phyloP scores from a whole-genome alignment of 2,888 invertebrate genomes.

The Trisateles emortualis region DNA sequence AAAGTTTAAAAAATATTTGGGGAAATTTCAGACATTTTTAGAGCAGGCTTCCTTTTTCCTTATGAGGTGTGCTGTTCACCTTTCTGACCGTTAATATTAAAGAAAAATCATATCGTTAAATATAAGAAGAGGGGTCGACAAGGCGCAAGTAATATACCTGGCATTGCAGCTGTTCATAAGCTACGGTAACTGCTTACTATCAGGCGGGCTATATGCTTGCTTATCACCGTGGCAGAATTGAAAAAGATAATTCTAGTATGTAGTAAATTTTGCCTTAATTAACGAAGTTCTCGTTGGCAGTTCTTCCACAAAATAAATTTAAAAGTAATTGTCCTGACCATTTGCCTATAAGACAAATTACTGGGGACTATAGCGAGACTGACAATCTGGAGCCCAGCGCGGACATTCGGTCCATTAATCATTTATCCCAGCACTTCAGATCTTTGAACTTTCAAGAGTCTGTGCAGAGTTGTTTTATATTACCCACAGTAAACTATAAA shows the following conservation, averaged over 20 bases:
- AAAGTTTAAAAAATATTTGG: constrained; percentile 46
- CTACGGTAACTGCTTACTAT: too few species aligned
- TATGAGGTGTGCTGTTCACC: constrained; percentile 13
- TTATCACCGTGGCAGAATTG: too few species aligned
- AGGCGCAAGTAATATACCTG: too few species aligned
- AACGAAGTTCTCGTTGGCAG: not conserved
- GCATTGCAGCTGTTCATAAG: too few species aligned
- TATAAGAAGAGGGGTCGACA: too few species aligned
- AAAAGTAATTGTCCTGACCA: constrained; percentile 40
- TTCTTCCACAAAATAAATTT: constrained; percentile 21
- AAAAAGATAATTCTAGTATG: constrained; percentile 2
- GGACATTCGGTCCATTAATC: constrained; percentile 54
- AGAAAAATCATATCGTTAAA: too few species aligned
- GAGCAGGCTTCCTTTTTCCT: constrained; percentile 18
- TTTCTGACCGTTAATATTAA: not conserved
- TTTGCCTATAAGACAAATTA: constrained; percentile 55
- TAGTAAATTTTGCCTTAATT: constrained; percentile 1
- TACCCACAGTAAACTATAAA: constrained; percentile 42
- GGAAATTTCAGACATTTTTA: constrained; percentile 30
- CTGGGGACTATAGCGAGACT: constrained; percentile 33
- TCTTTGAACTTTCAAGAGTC: constrained; percentile 24
- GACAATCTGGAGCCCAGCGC: constrained; percentile 45
- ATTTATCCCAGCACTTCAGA: constrained; percentile 46
- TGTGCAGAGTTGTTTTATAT: constrained; percentile 43
- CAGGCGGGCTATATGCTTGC: too few species aligned